Percentiles rank a stretch among this genome's conserved stretches.
Evolutionary conservation across 1,140 invertebrate genomes (phyloP).

Genomic region (Halictus rubicundus): DNA sequence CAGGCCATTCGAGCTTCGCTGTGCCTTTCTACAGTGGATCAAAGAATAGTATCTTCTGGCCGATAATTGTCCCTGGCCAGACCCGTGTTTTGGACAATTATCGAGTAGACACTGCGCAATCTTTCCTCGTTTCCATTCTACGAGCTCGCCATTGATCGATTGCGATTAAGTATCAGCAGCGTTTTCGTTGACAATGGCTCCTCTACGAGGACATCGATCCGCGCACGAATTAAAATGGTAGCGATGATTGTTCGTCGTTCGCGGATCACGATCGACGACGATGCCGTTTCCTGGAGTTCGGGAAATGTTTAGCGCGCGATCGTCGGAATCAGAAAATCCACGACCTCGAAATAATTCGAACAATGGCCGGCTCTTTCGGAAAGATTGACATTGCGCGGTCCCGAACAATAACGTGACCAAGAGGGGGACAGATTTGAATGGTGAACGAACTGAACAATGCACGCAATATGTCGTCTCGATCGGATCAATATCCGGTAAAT

Average conservation of each 20-base stretch:
- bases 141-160: too few relatives aligned
- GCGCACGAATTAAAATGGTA: too few relatives aligned
- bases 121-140: too few relatives aligned
- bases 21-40: too few relatives aligned
- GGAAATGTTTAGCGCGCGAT: constrained; percentile 40
- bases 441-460: constrained; percentile 65
- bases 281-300: constrained; percentile 25
- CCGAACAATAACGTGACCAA: constrained; percentile 55
- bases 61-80: too few relatives aligned
- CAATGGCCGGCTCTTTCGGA: constrained; percentile 39
- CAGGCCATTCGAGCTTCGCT: too few relatives aligned
- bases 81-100: too few relatives aligned
- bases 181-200: too few relatives aligned
- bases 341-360: constrained; percentile 53
- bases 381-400: constrained; percentile 48
- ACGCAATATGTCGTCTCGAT: constrained; percentile 63
- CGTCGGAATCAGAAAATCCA: constrained; percentile 44
- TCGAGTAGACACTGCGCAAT: too few relatives aligned
- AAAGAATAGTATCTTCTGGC: too few relatives aligned
- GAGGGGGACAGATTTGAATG: constrained; percentile 58
- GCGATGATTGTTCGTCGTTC: not conserved
- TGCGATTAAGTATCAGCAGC: too few relatives aligned
- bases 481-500: constrained; percentile 67
- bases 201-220: too few relatives aligned
- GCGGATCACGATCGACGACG: not conserved